These are phyloP conservation scores for Sipha maydis DNA, from an alignment of 2,888 invertebrate genomes.

Conservation along the genomic window DNA sequence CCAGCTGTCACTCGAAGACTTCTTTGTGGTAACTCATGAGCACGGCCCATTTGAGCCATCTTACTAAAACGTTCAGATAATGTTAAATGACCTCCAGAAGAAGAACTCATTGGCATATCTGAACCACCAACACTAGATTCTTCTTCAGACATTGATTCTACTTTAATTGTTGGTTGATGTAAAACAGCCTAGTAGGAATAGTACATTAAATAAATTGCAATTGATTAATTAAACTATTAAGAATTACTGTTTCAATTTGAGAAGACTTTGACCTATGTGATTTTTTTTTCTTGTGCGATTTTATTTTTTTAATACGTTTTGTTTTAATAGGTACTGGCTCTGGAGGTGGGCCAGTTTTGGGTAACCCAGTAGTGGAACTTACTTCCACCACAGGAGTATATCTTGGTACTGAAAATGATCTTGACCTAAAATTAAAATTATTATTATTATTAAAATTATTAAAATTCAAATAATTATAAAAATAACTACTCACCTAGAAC, in stretches of 20 bases:
- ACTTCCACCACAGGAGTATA: constrained; percentile 66
- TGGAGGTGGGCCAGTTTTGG: constrained; percentile 38
- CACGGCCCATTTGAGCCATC: constrained; percentile 91
- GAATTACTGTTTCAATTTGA: constrained; percentile 54
- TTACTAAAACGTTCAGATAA: constrained; percentile 88
- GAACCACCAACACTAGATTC: constrained; percentile 63
- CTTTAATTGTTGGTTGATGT: constrained; percentile 64
- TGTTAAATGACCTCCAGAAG: constrained; percentile 73
- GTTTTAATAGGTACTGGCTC: constrained; percentile 50
- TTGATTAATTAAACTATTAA: not conserved
- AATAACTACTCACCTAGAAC: constrained; percentile 60
- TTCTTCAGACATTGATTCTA: constrained; percentile 66
- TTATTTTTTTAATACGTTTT: constrained; percentile 62
- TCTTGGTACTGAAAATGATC: constrained; percentile 73
- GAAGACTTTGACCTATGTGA: constrained; percentile 59
- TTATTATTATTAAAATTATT: not conserved
- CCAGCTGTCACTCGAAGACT: constrained; percentile 82
- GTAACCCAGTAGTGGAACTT: constrained; percentile 58
- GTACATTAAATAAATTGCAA: not conserved
- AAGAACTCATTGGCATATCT: constrained; percentile 63
- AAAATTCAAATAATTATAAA: not conserved
- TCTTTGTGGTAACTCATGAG: constrained; percentile 83
- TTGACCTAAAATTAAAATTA: constrained; percentile 68
- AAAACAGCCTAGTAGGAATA: constrained; percentile 58
- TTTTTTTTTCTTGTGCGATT: constrained; percentile 62